A percentile compares a stretch with the other conserved stretches of the same genome.
These are phyloP conservation scores for Sebastes fasciatus DNA, from an alignment of 2,113 vertebrate genomes.

Conservation along the genomic window DNA sequence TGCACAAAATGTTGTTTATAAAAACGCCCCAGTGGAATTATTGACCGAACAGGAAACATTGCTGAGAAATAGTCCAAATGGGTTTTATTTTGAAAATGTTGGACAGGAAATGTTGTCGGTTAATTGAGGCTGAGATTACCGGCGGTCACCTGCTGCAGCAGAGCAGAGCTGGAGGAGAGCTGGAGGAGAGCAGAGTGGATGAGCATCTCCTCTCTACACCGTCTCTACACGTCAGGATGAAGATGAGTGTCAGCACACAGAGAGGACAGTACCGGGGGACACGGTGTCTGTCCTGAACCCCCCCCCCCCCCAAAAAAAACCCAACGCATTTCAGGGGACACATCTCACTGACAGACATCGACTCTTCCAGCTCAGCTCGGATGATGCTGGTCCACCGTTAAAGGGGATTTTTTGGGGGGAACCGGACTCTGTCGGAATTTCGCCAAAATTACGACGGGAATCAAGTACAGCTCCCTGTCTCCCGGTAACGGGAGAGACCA, in stretches of 20 bases:
- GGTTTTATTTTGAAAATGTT: constrained; percentile 53
- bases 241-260: neutral
- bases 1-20: neutral
- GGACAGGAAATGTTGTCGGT: constrained; percentile 3
- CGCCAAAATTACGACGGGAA: constrained; percentile 78
- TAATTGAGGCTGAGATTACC: neutral
- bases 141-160: constrained; percentile 64
- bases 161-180: constrained; percentile 4
- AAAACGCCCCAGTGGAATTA: too few relatives aligned
- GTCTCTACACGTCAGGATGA: neutral
- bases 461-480: constrained; percentile 78
- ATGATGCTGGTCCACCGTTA: constrained; percentile 39
- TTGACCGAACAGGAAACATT: neutral
- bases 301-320: neutral
- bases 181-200: neutral
- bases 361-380: constrained; percentile 5
- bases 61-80: accelerated
- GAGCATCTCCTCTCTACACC: neutral
- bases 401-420: neutral
- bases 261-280: neutral
- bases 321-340: constrained; percentile 19
- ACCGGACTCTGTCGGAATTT: constrained; percentile 30
- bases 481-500: constrained; percentile 73
- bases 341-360: neutral
- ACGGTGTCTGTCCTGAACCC: neutral